Evolutionary conservation across 2,797 vertebrate genomes (phyloP), one percentile per base, ranked within the genome.

Genomic region (Meriones psammophilus): DNA sequence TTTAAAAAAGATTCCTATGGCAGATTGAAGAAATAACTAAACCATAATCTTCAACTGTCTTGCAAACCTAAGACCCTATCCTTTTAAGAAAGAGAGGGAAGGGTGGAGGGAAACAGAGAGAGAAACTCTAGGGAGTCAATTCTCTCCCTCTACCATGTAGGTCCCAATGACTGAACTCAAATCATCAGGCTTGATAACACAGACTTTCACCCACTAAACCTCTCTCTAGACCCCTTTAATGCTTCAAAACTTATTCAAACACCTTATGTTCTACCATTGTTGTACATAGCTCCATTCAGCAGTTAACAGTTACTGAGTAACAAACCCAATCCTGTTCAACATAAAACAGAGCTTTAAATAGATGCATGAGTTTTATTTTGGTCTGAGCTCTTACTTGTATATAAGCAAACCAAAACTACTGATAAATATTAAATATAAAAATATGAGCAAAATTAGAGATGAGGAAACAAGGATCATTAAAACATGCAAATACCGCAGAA

Each of bases 11-110:
- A 97, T 96, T 97, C 97, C 92, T 97, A 96, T 71, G 91, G 97
- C 94, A 97, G 89, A 95, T 54, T 95, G 96, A 98, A 98, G 97
- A 97, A 97, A 92, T 42, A 97, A 98, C 69, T 78, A 93, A 93
- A 96, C 97, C 74, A n/a, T 68, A 88, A 97, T 76, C 0, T 91
- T 96, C 95, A 97, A 84, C 50, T 97, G 95, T 97, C 97, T 97
- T 97, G 62, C 36, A 97, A 95, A 98, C 97, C 97, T 98, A 60
- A 76, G 97, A 98, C 96, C 88, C 10, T 28, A 42, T 83, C 24
- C 80, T 83, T 83, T 20, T 46, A 76, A 46, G 13, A 15, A 14
- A 69, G 33, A 12, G 30, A 68, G 66, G 30, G 30, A 68, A 2
- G 13, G 13, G 33, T 4, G 30, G 30, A 33, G 66, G 30, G 66